Percentiles rank a stretch among this genome's conserved stretches.
phyloP scores from a whole-genome alignment of 2,797 vertebrate species.

The Hydrophis major region DNA sequence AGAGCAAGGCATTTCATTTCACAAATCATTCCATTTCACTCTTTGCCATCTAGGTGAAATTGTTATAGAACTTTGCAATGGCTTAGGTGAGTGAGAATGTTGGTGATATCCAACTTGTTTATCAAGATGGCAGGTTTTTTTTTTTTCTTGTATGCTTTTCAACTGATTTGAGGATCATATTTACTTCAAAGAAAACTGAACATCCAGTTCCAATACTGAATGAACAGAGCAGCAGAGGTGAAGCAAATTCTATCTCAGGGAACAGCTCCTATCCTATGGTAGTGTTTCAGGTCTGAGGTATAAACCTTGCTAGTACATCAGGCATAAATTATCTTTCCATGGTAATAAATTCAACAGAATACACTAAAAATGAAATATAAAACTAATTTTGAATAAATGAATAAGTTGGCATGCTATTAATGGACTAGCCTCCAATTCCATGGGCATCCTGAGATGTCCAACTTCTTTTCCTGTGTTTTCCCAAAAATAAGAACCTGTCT shows the following conservation, averaged over 20 bases:
- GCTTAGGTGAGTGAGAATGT: background rate
- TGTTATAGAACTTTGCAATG: background rate
- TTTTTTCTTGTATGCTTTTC: background rate
- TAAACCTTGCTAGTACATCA: background rate
- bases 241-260: background rate
- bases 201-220: background rate
- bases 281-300: background rate
- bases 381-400: background rate
- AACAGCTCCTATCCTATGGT: background rate
- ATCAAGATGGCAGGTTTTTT: background rate
- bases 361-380: background rate
- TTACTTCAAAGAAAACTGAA: background rate
- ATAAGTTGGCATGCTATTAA: background rate
- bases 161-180: background rate
- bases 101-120: background rate
- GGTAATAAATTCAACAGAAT: background rate
- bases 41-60: constrained; percentile 22
- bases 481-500: too few species aligned
- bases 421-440: background rate
- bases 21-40: constrained; percentile 4
- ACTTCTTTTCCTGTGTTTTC: background rate
- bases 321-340: background rate
- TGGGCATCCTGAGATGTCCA: background rate
- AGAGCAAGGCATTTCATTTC: constrained; percentile 22
- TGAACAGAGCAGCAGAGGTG: background rate